Conservation (phyloP, 2,797 vertebrate genomes). For the Peromyscus attwateri region DNA sequence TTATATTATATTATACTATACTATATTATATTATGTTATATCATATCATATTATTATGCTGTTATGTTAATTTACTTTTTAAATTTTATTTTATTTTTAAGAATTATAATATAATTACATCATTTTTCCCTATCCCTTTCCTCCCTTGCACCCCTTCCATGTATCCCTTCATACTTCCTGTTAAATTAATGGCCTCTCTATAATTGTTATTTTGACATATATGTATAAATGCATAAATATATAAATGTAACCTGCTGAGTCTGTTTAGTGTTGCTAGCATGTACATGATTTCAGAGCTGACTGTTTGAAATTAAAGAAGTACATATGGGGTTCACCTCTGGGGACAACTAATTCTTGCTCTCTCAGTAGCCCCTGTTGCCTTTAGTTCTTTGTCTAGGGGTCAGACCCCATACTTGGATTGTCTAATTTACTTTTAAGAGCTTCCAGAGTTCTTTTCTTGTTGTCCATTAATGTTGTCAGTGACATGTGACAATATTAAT, state of each 20-base stretch:
- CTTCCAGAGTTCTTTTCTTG: slow-evolving; percentile 34
- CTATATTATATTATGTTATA: no score
- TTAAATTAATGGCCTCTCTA: not conserved
- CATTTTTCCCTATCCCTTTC: not conserved
- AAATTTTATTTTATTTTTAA: slow-evolving; percentile 49
- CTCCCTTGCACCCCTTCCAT: not conserved
- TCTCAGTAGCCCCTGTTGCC: not conserved
- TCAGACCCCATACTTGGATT: not conserved
- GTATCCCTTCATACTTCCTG: not conserved
- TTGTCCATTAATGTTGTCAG: slow-evolving; percentile 5
- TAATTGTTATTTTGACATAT: not conserved
- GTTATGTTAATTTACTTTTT: not conserved
- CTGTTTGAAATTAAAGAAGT: not conserved
- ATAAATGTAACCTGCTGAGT: not conserved
- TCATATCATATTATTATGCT: no score
- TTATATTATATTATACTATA: no score
- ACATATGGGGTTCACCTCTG: not conserved
- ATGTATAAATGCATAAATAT: not conserved
- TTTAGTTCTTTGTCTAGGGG: not conserved
- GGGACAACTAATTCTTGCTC: not conserved
- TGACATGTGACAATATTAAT: slow-evolving; percentile 29
- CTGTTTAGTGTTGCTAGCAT: not conserved
- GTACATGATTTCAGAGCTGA: not conserved
- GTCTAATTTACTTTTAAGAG: slow-evolving; percentile 39
- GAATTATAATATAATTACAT: not conserved